Evolutionary conservation across 2,888 invertebrate genomes (phyloP).

Genomic region (Acanthosepion esculentum): DNA sequence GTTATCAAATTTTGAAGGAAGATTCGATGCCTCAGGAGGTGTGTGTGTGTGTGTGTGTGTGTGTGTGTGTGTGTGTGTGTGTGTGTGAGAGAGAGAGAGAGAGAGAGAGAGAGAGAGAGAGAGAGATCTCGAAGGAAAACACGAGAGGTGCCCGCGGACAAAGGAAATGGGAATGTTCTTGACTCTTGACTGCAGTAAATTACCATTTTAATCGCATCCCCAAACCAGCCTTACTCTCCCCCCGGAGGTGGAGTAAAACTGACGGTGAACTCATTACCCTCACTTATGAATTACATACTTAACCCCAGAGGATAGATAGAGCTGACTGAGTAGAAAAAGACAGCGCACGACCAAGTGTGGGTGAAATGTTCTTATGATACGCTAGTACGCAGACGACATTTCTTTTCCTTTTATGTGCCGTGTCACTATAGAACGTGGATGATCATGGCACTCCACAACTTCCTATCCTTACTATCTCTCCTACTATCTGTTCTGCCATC

Average conservation of each 20-base stretch:
- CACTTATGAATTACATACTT: slow-evolving; percentile 11
- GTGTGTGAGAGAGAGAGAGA: too few species aligned
- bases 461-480: too few species aligned
- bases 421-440: too few species aligned
- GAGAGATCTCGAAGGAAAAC: background rate
- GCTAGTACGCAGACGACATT: background rate
- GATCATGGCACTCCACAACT: too few species aligned
- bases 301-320: background rate
- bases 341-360: background rate
- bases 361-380: background rate
- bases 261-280: slow-evolving; percentile 33
- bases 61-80: too few species aligned
- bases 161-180: background rate
- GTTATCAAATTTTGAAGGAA: background rate
- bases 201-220: background rate
- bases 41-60: too few species aligned
- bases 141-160: background rate
- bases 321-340: background rate
- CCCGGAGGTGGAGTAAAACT: background rate
- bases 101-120: too few species aligned
- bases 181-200: background rate
- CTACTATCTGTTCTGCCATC: too few species aligned
- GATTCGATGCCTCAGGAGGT: background rate
- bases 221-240: background rate
- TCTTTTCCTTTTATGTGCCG: too few species aligned